These are phyloP conservation scores for Sciaenops ocellatus DNA, from an alignment of 2,797 vertebrate genomes.

Conservation along the genomic window DNA sequence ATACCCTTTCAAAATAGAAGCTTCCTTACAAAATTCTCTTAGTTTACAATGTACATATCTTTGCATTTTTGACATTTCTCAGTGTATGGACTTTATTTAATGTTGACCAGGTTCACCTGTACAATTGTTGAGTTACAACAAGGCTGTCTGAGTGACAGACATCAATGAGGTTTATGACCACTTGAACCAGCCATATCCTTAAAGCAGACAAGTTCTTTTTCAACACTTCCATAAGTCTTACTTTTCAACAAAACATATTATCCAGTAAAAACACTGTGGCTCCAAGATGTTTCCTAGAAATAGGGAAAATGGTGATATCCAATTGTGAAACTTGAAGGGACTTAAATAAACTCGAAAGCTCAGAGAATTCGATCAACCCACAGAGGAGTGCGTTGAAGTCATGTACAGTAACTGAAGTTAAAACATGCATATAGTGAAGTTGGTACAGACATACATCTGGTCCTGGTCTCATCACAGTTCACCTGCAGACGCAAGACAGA, in stretches of 20 bases:
- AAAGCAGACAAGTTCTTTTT: conserved; percentile 14
- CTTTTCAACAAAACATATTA: not conserved
- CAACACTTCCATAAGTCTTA: conserved; percentile 1
- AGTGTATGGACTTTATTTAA: conserved; percentile 58
- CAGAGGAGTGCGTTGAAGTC: conserved; percentile 41
- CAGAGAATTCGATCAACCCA: conserved; percentile 26
- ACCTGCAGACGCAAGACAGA: conserved; percentile 43
- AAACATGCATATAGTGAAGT: conserved; percentile 58
- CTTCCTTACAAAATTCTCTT: conserved; percentile 80
- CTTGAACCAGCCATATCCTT: conserved; percentile 13
- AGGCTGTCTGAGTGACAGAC: conserved; percentile 42
- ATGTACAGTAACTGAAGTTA: conserved; percentile 29
- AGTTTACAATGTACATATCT: conserved; percentile 75
- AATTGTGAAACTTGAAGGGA: conserved; percentile 3
- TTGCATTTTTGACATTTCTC: conserved; percentile 62
- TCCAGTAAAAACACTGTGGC: conserved; percentile 17
- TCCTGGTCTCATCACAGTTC: conserved; percentile 36
- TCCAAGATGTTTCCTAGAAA: conserved; percentile 19
- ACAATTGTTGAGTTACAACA: conserved; percentile 39
- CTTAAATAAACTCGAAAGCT: not conserved
- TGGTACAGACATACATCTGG: conserved; percentile 34
- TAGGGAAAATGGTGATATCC: not conserved
- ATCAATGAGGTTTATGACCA: conserved; percentile 16
- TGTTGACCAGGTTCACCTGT: conserved; percentile 49
- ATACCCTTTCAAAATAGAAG: conserved; percentile 79